Evolutionary conservation across 2,113 vertebrate genomes (phyloP).

Genomic region (Lepus timidus): DNA sequence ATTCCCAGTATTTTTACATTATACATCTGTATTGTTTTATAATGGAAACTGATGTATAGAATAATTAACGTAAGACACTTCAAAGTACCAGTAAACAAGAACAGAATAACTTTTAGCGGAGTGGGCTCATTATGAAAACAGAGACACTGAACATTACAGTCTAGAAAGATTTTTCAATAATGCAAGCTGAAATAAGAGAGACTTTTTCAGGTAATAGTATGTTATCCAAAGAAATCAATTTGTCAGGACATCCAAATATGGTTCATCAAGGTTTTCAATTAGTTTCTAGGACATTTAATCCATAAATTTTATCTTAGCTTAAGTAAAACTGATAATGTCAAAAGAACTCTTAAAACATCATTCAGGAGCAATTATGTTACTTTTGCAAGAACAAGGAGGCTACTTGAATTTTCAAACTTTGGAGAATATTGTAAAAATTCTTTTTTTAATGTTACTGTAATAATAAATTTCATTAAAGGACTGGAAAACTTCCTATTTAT

Average conservation of each 20-base stretch:
- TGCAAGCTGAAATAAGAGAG: constrained; percentile 51
- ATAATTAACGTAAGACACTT: neutral
- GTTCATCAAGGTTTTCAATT: constrained; percentile 58
- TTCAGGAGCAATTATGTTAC: neutral
- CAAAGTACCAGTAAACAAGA: constrained; percentile 25
- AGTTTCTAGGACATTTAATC: constrained; percentile 56
- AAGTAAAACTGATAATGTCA: constrained; percentile 52
- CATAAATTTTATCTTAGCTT: constrained; percentile 54
- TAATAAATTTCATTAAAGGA: neutral
- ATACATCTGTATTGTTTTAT: neutral
- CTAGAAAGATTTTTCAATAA: constrained; percentile 58
- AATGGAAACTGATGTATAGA: neutral
- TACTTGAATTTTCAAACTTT: neutral
- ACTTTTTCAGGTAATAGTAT: constrained; percentile 35
- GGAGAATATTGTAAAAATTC: neutral
- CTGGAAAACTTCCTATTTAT: neutral
- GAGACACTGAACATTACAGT: neutral
- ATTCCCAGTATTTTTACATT: neutral
- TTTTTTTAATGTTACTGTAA: neutral
- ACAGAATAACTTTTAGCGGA: neutral
- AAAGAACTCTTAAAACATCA: constrained; percentile 29
- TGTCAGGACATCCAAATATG: neutral
- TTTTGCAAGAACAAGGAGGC: neutral
- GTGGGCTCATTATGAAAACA: neutral
- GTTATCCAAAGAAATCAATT: constrained; percentile 41